A percentile compares a stretch with the other conserved stretches of the same genome.
Evolutionary conservation across 1,140 invertebrate species (phyloP).

Genomic region (Drosophila cardini): DNA sequence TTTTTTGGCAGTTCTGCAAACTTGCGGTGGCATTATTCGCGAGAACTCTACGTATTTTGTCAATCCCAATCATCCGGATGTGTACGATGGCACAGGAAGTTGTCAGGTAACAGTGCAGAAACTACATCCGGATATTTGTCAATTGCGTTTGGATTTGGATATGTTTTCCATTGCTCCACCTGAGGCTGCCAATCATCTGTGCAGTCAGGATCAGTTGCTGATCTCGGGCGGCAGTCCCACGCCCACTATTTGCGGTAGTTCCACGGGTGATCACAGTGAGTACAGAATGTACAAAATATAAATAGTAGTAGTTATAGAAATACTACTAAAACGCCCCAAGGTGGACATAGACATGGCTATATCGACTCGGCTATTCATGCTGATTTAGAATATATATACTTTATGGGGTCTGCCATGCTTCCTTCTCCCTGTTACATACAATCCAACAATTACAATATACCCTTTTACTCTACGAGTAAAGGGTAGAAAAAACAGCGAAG

Average conservation of each 20-base stretch:
- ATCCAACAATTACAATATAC: too few relatives aligned
- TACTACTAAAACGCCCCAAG: too few relatives aligned
- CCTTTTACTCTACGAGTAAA: too few relatives aligned
- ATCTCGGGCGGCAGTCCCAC: constrained; percentile 92
- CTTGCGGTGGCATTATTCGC: constrained; percentile 90
- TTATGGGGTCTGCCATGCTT: too few relatives aligned
- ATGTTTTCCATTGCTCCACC: constrained; percentile 90
- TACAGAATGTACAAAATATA: constrained; percentile 38
- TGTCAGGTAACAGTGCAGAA: constrained; percentile 93
- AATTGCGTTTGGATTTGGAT: constrained; percentile 93
- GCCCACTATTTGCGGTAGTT: constrained; percentile 92
- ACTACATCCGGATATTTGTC: constrained; percentile 90
- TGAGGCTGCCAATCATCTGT: constrained; percentile 90
- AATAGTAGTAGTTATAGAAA: background rate
- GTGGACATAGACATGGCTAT: too few relatives aligned
- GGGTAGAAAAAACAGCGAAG: too few relatives aligned
- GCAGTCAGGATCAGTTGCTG: constrained; percentile 93
- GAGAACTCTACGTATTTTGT: constrained; percentile 94
- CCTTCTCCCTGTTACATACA: too few relatives aligned
- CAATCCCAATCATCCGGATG: constrained; percentile 90
- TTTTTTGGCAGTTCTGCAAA: constrained; percentile 88
- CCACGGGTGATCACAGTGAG: constrained; percentile 94
- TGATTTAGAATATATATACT: too few relatives aligned
- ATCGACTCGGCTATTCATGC: too few relatives aligned
- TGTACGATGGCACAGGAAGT: constrained; percentile 91